A percentile compares a stretch with the other conserved stretches of the same genome.
These are phyloP conservation scores for Drosophila colorata DNA, from an alignment of 2,888 invertebrate genomes.

Conservation along the genomic window DNA sequence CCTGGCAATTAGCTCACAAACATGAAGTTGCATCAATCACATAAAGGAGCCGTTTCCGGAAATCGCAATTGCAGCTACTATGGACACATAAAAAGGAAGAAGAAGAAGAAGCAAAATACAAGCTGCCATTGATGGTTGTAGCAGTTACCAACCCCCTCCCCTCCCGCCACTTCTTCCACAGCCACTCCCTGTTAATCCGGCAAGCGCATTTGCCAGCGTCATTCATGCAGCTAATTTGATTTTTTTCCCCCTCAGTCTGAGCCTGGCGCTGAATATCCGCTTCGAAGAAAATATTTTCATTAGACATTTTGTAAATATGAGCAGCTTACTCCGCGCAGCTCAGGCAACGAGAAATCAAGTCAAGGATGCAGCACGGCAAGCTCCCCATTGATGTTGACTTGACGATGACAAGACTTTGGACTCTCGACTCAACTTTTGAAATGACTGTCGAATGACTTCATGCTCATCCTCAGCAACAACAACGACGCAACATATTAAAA, in stretches of 20 bases:
- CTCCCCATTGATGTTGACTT: constrained; percentile 43
- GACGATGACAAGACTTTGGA: constrained; percentile 52
- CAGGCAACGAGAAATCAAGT: constrained; percentile 60
- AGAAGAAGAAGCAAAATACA: constrained; percentile 8
- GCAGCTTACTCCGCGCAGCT: constrained; percentile 58
- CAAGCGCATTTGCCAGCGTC: constrained; percentile 69
- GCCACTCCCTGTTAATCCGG: constrained; percentile 57
- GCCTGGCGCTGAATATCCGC: constrained; percentile 23
- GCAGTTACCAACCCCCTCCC: constrained; percentile 39
- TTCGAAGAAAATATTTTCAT: constrained; percentile 72
- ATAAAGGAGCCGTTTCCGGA: constrained; percentile 28
- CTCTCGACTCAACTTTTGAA: constrained; percentile 23
- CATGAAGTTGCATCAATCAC: constrained; percentile 67
- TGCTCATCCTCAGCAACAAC: constrained; percentile 9
- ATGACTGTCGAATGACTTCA: constrained; percentile 50
- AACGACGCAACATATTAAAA: background rate
- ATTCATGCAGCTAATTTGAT: constrained; percentile 78
- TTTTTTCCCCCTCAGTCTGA: constrained; percentile 54
- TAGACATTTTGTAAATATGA: constrained; percentile 79
- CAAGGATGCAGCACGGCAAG: constrained; percentile 12
- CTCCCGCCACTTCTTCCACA: background rate
- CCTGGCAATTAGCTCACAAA: constrained; percentile 70
- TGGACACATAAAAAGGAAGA: constrained; percentile 6
- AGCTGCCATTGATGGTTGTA: constrained; percentile 41
- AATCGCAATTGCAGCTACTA: constrained; percentile 23